Base-by-base conservation (phyloP, 2,797 vertebrate genomes). In the Poeciliopsis presidionis region DNA sequence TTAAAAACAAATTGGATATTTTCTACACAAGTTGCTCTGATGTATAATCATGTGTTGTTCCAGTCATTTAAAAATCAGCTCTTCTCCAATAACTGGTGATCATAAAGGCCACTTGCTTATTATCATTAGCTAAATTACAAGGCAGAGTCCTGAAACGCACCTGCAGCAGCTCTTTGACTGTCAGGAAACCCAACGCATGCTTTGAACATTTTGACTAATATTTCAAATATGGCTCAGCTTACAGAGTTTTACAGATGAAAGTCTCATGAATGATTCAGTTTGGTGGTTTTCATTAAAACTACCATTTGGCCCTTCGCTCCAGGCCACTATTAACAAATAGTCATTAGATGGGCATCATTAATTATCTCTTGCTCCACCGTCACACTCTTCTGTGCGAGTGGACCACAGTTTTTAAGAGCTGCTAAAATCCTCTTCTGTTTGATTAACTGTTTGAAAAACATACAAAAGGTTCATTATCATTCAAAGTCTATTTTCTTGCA, bases 261-360 rank as follows among this genome's bases (percentile, higher is more conserved):
- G 83, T 80, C 79, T 79, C 86, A 72, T 81, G 55, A 87, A 85
- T 82, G 74, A 81, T 84, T 89, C 80, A 89, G 63, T 88, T 87
- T 89, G 78, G 82, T 77, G 82, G 86, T 88, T 93, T 92, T 90
- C 86, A 92, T 93, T 90, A 90, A 89, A 87, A 88, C 86, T 82
- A 81, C 88, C 51, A 87, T 88, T 90, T 89, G 81, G 78, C 71
- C 83, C 76, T 79, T 16, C 77, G 82, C 90, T 91, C 81, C 78
- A 73, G 79, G 90, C 90, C 83, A 86, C 79, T 86, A 83, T 92
- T 81, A 81, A 86, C 86, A 90, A 92, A 91, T 87, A 87, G 81
- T 87, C 89, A 92, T 92, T 92, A 91, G 83, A 90, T 86, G 85
- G 86, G 81, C 84, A 16, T 90, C 90, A 90, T 92, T 92, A 93